These are phyloP conservation scores for Bovichtus variegatus DNA, from an alignment of 2,797 vertebrate genomes.

Conservation along the genomic window DNA sequence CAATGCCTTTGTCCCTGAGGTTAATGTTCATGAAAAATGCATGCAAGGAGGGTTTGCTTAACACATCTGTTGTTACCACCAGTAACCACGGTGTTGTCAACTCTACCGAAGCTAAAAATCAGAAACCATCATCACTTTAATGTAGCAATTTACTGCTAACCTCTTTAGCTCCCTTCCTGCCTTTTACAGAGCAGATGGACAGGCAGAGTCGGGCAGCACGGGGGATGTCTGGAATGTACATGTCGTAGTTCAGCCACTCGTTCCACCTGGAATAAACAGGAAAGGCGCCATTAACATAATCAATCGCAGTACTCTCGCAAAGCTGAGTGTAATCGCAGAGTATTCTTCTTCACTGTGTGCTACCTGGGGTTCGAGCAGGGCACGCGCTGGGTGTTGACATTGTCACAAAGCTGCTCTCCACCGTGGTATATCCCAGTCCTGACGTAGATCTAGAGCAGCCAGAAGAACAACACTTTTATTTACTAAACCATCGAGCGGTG, in stretches of 20 bases:
- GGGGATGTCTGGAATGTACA: constrained; percentile 97
- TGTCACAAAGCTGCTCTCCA: constrained; percentile 98
- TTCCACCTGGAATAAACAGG: constrained; percentile 89
- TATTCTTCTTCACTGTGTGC: not conserved
- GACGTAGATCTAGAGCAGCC: constrained; percentile 93
- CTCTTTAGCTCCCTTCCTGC: constrained; percentile 98
- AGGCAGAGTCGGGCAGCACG: constrained; percentile 97
- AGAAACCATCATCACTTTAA: not conserved
- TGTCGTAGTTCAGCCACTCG: constrained; percentile 97
- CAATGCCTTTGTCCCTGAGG: not conserved
- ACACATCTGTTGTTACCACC: not conserved
- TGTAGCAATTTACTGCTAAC: constrained; percentile 73
- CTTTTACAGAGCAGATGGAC: constrained; percentile 98
- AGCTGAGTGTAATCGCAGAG: not conserved
- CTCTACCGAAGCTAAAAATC: not conserved
- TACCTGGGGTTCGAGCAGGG: constrained; percentile 99
- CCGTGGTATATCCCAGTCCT: constrained; percentile 98
- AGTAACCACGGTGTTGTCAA: not conserved
- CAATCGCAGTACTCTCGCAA: not conserved
- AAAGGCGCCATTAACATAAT: constrained; percentile 1
- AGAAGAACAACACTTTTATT: constrained; percentile 27
- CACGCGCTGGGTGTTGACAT: constrained; percentile 97
- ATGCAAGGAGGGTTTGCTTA: not conserved
- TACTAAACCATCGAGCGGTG: not conserved
- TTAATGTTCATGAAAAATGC: not conserved